Base-by-base conservation (phyloP, 2,888 invertebrate species). In the Emmelina monodactyla region DNA sequence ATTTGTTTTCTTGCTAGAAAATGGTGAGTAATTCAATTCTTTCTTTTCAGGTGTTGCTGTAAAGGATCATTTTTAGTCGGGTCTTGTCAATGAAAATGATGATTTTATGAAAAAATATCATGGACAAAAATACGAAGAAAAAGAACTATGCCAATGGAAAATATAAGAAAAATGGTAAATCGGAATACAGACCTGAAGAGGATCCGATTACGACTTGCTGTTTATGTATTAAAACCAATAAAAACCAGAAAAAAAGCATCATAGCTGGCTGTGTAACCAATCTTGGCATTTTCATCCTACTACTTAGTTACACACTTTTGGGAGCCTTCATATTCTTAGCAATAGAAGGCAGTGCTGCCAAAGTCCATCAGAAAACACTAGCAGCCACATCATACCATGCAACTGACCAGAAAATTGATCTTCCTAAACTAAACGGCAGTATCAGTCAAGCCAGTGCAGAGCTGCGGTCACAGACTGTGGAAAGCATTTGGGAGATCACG, bases 401-500 rank as follows among this genome's bases (percentile, higher is more conserved):
- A 1, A 65, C 60, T 37, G 72, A 76, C 14, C 56, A 52, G 32
- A 79, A 79, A 47, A 45, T 61, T 3, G 50, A 65, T 12, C 37
- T 62, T 5, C 52, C 67, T 15, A 78, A 75, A 50, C 43, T 71
- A 13, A 72, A 72, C 40, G 64, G 62, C 2, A 68, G 62, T 34
- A 71, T 72, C 45, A 62, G 68, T 4, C 78, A 75, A 42, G 75
- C 73, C 0, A 78, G 72, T 45, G 68, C 71, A 2, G 79, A 80
- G 42, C 46, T 79, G 32, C 56, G 81, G 39, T 72, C 80, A 0
- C 78, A 78, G 52, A 91, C 92, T 6, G 92, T 92, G n/a, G 91
- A 92, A 67, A 92, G 89, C 56, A 91, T 95, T 55, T 94, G 94
- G 94, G 89, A 93, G 63, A 90, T 94, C 43, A 94, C 94, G 2